Base-by-base conservation (phyloP, 1,140 invertebrate species). In the Cheumatopsyche charites region DNA sequence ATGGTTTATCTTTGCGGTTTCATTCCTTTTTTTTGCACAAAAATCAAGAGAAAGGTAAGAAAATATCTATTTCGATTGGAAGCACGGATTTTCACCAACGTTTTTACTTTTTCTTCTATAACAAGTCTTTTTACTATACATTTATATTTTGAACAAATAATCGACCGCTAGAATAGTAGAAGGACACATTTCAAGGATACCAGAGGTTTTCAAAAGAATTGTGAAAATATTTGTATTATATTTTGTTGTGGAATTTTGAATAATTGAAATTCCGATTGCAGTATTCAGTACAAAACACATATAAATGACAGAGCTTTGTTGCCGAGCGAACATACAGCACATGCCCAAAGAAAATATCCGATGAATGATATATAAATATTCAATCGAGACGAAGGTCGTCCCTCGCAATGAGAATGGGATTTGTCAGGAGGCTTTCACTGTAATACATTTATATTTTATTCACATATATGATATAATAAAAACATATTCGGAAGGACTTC, bases 1-100 rank as follows among this genome's bases (percentile, higher is more conserved):
- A 49, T 49, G 4, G 45, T 49, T 15, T 49, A 49, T 36, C n/a
- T 11, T 1, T 52, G 47, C 7, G 47, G 15, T 52, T 52, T 17
- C 19, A 19, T 13, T 17, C n/a, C n/a, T 52, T n/a, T n/a, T 15
- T 9, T 17, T 52, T 52, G 26, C 11, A 42, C 4, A 29, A 13
- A 65, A 65, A 65, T 65, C 26, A 36, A 41, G 62, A 42, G 62
- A 36, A 65, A 65, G 7, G 62, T 42, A 65, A 65, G 47, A 65
- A 26, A 43, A 19, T 26, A 36, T 29, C 62, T 17, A 21, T 65
- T 65, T 65, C 62, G 62, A 29, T 65, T 65, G 42, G 41, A 65
- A 36, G 62, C 62, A 65, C 62, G 62, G 26, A 65, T 29, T 65
- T 65, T 29, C 62, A n/a, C 29, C 62, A 6, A 65, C 62, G 29